Percentiles rank a stretch among this genome's conserved stretches.
phyloP scores from a whole-genome alignment of 2,113 vertebrate species.

The Damaliscus lunatus region DNA sequence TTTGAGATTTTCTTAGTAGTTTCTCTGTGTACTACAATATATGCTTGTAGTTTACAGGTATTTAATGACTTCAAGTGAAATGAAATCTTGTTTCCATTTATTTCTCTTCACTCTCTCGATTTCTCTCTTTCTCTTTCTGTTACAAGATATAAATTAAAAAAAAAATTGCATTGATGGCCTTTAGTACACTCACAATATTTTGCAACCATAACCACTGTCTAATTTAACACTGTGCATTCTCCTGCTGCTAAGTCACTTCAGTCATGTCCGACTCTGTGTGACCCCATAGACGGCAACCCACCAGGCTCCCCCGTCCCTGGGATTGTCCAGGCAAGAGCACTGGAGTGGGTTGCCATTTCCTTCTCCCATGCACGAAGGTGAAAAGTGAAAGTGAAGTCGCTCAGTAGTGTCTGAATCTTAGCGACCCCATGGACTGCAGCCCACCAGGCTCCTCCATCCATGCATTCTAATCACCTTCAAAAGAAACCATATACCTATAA shows the following conservation, averaged over 20 bases:
- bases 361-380: no score
- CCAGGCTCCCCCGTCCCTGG: no score
- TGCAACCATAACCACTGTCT: background rate
- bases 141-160: background rate
- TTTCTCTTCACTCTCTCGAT: background rate
- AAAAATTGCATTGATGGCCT: background rate
- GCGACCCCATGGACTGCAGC: no score
- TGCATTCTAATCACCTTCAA: background rate
- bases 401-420: no score
- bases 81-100: background rate
- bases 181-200: background rate
- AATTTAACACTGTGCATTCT: background rate
- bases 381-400: no score
- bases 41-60: background rate
- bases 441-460: no score
- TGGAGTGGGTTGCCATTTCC: no score
- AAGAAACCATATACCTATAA: background rate
- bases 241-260: no score
- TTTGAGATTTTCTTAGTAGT: background rate
- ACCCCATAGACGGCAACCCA: no score
- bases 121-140: background rate
- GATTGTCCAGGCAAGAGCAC: no score
- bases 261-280: no score
- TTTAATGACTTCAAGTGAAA: background rate
- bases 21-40: background rate